Conservation (phyloP, 2,113 vertebrate genomes). For the Galbula dea region DNA sequence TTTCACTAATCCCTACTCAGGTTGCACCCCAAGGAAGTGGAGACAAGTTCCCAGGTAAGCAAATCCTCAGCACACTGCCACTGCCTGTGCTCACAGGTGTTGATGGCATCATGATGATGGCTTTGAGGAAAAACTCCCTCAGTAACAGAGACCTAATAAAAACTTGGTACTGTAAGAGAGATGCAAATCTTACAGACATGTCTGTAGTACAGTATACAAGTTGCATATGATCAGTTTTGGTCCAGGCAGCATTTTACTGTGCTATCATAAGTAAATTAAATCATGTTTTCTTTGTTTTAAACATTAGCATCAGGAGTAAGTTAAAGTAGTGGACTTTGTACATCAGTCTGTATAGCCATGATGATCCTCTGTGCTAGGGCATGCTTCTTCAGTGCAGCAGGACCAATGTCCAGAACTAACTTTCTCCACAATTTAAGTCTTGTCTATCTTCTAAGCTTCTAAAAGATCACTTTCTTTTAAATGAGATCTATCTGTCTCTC, state of each 20-base stretch:
- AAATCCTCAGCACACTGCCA: not conserved
- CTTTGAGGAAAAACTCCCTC: not conserved
- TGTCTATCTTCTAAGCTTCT: not conserved
- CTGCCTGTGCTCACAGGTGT: not conserved
- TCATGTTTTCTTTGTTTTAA: not conserved
- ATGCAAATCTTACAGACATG: rapidly evolving
- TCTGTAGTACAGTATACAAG: not conserved
- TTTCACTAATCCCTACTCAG: not conserved
- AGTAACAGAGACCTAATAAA: not conserved
- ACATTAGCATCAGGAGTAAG: not conserved
- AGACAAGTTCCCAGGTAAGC: not conserved
- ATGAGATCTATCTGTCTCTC: not conserved
- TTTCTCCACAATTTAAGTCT: not conserved
- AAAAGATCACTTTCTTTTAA: not conserved
- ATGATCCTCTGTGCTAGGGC: not conserved
- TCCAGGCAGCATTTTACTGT: not conserved
- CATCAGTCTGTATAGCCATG: not conserved
- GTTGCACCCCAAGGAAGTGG: not conserved
- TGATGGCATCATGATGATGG: not conserved
- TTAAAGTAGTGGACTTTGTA: not conserved
- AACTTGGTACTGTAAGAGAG: not conserved
- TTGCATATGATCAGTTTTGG: not conserved
- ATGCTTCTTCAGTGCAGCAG: not conserved
- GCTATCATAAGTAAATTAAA: not conserved
- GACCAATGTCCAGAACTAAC: not conserved